Evolutionary conservation across 2,888 invertebrate species (phyloP).

Genomic region (Spilarctia lutea): DNA sequence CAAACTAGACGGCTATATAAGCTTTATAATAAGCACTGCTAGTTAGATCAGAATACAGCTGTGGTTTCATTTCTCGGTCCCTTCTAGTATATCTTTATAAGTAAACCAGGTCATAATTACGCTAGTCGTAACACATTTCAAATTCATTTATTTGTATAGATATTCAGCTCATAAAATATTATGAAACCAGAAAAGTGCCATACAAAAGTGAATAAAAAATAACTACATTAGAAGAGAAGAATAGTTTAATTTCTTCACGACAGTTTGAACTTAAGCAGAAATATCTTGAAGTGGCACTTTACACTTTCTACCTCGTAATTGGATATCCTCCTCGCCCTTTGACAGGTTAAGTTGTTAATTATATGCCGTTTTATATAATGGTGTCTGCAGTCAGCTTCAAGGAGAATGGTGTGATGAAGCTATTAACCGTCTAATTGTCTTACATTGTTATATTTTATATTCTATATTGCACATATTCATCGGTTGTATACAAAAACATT

Average conservation of each 20-base stretch:
- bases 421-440: conserved; percentile 37
- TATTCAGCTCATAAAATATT: neutral
- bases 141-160: too few relatives aligned
- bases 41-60: too few relatives aligned
- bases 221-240: conserved; percentile 12
- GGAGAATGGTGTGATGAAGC: conserved; percentile 46
- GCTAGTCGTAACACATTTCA: too few relatives aligned
- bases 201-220: too few relatives aligned
- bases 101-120: too few relatives aligned
- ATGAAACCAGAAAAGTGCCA: neutral
- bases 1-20: too few relatives aligned
- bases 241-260: conserved; percentile 16
- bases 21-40: too few relatives aligned
- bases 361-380: conserved; percentile 66
- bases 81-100: too few relatives aligned
- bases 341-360: conserved; percentile 74
- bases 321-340: conserved; percentile 72
- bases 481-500: neutral
- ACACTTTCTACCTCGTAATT: conserved; percentile 67
- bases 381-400: conserved; percentile 51
- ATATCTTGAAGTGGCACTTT: conserved; percentile 61
- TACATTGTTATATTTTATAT: conserved; percentile 20
- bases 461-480: conserved; percentile 15
- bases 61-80: too few relatives aligned
- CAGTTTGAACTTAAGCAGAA: conserved; percentile 24